phyloP scores from a whole-genome alignment of 2,113 vertebrate species.

The Salminus brasiliensis region DNA sequence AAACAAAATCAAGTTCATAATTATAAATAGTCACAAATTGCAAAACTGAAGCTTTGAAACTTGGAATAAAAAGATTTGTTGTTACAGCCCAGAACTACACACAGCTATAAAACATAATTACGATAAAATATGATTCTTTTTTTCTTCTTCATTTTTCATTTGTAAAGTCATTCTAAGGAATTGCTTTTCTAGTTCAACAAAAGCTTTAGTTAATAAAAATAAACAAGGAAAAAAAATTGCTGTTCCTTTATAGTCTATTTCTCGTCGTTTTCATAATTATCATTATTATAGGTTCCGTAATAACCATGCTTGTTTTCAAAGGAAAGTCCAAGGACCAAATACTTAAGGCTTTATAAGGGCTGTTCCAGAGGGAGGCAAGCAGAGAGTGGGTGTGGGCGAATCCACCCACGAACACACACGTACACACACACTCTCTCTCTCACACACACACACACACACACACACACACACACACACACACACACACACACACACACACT shows the following conservation, averaged over 20 bases:
- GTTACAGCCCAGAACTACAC: constrained; percentile 86
- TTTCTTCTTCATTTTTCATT: constrained; percentile 71
- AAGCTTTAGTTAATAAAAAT: constrained; percentile 74
- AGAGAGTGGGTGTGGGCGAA: constrained; percentile 81
- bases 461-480: constrained; percentile 71
- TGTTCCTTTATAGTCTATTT: constrained; percentile 70
- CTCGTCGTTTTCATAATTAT: constrained; percentile 57
- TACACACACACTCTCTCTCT: too few relatives aligned
- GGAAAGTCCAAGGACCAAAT: constrained; percentile 89
- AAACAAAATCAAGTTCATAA: constrained; percentile 72
- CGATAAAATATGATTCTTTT: constrained; percentile 79
- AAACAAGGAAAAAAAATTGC: constrained; percentile 66
- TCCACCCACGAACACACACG: constrained; percentile 79
- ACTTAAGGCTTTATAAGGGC: constrained; percentile 98
- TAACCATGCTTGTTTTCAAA: constrained; percentile 87
- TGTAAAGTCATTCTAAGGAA: constrained; percentile 82
- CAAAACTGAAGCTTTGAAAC: constrained; percentile 84
- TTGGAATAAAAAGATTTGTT: constrained; percentile 60
- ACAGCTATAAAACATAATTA: constrained; percentile 85
- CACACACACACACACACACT: constrained; percentile 85
- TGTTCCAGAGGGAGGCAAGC: constrained; percentile 80
- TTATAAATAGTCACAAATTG: constrained; percentile 83
- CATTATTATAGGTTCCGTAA: constrained; percentile 74
- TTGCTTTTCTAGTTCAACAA: constrained; percentile 82
- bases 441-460: constrained; percentile 80